Conservation (phyloP, 2,113 vertebrate species). For the Neotoma lepida region DNA sequence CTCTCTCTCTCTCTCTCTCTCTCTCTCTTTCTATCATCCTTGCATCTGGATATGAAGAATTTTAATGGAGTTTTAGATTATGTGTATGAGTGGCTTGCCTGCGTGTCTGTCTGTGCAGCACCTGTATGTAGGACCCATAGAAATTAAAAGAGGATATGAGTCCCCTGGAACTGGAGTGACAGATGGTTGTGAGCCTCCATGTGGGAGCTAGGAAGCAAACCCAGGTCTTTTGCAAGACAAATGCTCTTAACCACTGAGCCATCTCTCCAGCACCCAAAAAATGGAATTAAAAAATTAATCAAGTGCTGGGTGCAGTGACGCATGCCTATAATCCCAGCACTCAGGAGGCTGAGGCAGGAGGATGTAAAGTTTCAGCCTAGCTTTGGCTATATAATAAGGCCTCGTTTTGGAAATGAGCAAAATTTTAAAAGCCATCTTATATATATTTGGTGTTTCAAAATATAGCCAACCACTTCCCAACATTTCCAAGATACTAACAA, state of each 20-base stretch:
- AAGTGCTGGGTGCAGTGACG: neutral
- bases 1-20: neutral
- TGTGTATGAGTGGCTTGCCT: neutral
- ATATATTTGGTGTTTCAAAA: neutral
- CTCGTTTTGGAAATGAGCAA: neutral
- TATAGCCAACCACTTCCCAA: neutral
- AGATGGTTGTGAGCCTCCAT: neutral
- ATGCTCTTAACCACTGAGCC: neutral
- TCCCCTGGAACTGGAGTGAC: neutral
- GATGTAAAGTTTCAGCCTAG: neutral
- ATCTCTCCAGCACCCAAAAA: neutral
- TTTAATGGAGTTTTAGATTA: neutral
- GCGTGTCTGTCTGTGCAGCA: neutral
- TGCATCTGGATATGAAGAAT: neutral
- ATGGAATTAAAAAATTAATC: neutral
- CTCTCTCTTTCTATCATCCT: neutral
- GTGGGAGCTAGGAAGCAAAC: too few relatives aligned
- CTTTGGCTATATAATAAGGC: neutral
- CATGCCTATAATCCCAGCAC: neutral
- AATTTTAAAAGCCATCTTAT: neutral
- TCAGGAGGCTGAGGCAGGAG: neutral
- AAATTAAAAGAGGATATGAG: neutral
- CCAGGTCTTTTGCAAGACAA: neutral
- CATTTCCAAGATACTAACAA: neutral
- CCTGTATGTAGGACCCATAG: neutral